Conservation (phyloP, 2,888 invertebrate species). For the Leptinotarsa rubiginosa region DNA sequence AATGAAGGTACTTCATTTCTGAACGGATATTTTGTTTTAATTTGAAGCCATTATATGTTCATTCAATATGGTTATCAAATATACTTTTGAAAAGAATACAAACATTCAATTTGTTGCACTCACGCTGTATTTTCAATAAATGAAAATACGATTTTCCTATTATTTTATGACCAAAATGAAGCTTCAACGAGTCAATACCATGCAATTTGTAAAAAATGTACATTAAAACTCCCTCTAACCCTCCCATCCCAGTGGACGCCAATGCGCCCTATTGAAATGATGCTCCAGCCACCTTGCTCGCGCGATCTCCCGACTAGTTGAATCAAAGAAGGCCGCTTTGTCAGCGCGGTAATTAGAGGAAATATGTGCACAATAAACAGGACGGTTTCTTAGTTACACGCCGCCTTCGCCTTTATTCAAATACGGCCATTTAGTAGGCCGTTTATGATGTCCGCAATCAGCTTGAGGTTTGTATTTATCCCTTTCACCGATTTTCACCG, state of each 20-base stretch:
- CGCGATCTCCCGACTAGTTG: slow-evolving; percentile 43
- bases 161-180: no score
- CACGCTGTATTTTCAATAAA: no score
- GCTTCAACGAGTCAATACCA: no score
- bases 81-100: no score
- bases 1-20: no score
- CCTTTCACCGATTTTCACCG: slow-evolving; percentile 29
- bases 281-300: slow-evolving; percentile 44
- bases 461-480: slow-evolving; percentile 36
- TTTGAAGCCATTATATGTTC: no score
- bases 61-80: no score
- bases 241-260: neutral
- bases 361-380: slow-evolving; percentile 49
- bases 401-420: slow-evolving; percentile 41
- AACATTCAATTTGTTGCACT: no score
- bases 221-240: neutral
- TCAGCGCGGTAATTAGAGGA: slow-evolving; percentile 54
- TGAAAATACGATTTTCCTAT: no score
- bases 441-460: slow-evolving; percentile 23
- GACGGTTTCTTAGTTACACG: slow-evolving; percentile 48
- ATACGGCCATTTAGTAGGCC: slow-evolving; percentile 36
- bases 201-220: no score
- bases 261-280: slow-evolving; percentile 19
- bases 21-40: no score
- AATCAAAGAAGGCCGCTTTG: slow-evolving; percentile 52